A percentile compares a stretch with the other conserved stretches of the same genome.
phyloP scores from a whole-genome alignment of 2,888 invertebrate species.

The Oscheius sp. region DNA sequence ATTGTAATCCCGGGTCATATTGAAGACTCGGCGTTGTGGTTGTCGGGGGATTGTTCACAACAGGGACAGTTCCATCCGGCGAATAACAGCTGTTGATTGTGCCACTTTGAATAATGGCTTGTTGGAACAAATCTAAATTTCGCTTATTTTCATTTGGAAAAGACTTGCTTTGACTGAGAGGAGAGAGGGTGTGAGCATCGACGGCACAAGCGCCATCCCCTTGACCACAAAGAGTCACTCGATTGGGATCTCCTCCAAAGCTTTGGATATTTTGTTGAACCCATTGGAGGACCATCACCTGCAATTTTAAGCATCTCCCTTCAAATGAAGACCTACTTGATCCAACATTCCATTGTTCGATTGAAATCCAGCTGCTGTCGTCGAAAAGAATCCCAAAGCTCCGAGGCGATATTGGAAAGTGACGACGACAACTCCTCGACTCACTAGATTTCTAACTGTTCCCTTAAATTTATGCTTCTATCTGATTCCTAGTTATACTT shows the following conservation, averaged over 20 bases:
- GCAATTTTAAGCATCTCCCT: not conserved
- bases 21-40: constrained; percentile 30
- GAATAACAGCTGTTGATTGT: constrained; percentile 57
- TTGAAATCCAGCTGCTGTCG: constrained; percentile 44
- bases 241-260: constrained; percentile 65
- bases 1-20: constrained; percentile 33
- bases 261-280: constrained; percentile 59
- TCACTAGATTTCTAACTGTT: constrained; percentile 39
- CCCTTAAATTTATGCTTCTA: not conserved
- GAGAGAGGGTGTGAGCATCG: constrained; percentile 54
- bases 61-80: constrained; percentile 32
- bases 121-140: constrained; percentile 54
- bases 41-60: not conserved
- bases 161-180: constrained; percentile 54
- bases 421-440: constrained; percentile 58
- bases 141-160: not conserved
- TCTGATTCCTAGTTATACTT: constrained; percentile 24
- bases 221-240: constrained; percentile 63
- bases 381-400: constrained; percentile 58
- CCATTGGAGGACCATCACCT: constrained; percentile 54
- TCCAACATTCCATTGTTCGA: constrained; percentile 66
- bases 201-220: constrained; percentile 60
- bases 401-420: constrained; percentile 62
- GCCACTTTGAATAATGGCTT: constrained; percentile 60
- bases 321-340: constrained; percentile 36